Base-by-base conservation (phyloP, 2,113 vertebrate genomes). In the Puma concolor region DNA sequence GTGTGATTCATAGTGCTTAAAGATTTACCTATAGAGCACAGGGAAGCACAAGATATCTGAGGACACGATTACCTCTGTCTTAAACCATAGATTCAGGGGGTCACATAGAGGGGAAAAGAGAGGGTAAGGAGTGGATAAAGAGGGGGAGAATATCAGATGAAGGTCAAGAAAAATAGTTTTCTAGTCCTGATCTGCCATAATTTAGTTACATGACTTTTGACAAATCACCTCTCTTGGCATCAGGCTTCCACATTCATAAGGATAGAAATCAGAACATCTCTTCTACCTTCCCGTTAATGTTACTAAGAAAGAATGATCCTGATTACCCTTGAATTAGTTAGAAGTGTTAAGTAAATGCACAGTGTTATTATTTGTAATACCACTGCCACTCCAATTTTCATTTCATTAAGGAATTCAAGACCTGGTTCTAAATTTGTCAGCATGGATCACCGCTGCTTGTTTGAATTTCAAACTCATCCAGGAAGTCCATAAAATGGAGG, bases 221-320 rank as follows among this genome's bases (percentile, higher is more conserved):
- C 3, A 90, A 87, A 89, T 82, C 23, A 38, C 4, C 19, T 89
- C 12, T 90, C 36, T 69, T 79, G 5, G 4, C 64, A 57, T 48
- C 21, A 69, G 4, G 0, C 11, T 50, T 50, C 10, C 48, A 88
- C 31, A 41, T 66, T 97, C 64, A 88, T 4, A 67, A 67, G 77
- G 84, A 38, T 67, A 4, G 19, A 60, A 91, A 82, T 74, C 41
- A 88, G 31, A 66, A 4, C 76, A 76, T 88, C 54, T 66, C 36
- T 93, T 77, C 92, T 74, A 67, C 94, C 76, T 72, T 38, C 96
- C 67, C 88, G 57, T 91, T 95, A 97, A 97, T 96, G 6, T 77
- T 85, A 91, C 84, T 92, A 76, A 27, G 41, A 91, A 96, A 57
- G 5, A 94, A 94, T 66, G 11, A 91, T 7, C 54, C 57, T 23